Base-by-base conservation (phyloP, 2,797 vertebrate genomes). In the Takifugu ocellatus region DNA sequence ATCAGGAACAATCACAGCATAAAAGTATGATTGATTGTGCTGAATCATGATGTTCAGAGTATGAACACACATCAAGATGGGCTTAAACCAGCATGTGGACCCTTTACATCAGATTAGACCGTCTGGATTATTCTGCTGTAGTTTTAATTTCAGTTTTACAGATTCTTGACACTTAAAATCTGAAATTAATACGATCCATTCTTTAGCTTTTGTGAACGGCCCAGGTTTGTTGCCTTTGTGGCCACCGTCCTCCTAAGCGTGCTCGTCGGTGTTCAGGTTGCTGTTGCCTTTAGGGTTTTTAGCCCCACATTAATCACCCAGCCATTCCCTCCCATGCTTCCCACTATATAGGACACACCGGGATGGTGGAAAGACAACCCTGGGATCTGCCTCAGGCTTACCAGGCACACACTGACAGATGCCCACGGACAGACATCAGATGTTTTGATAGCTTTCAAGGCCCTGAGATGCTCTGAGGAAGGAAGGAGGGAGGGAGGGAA, bases 321-420 rank as follows among this genome's bases (percentile, higher is more conserved):
- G 59, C 39, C 48, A 51, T 50, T 45, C 47, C 46, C 68, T 61
- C 72, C 47, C 39, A 42, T 27, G n/a, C 52, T 52, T 48, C 50
- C 55, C 61, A 46, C 56, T 31, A 6, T 5, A 17, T 5, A 17
- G 46, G 61, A 70, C 56, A 77, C 68, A 70, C 49, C 4, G 63
- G 68, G 70, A 61, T 57, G 57, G 51, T 49, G 1, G 70, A 82
- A 86, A 87, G 63, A 48, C 56, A 81, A 85, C 75, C 78, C 79
- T 68, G 74, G 51, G 56, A 71, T 54, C 45, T 0, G 71, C 82
- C 75, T 70, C 44, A 16, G 70, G 80, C 73, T 56, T n/a, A 10
- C 31, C 31, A 51, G 36, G 47, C 61, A 60, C 49, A 59, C 27
- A 55, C 63, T 52, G 52, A 56, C 63, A 50, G 39, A 59, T 44